phyloP scores from a whole-genome alignment of 2,113 vertebrate genomes.

The Oryzias woworae region DNA sequence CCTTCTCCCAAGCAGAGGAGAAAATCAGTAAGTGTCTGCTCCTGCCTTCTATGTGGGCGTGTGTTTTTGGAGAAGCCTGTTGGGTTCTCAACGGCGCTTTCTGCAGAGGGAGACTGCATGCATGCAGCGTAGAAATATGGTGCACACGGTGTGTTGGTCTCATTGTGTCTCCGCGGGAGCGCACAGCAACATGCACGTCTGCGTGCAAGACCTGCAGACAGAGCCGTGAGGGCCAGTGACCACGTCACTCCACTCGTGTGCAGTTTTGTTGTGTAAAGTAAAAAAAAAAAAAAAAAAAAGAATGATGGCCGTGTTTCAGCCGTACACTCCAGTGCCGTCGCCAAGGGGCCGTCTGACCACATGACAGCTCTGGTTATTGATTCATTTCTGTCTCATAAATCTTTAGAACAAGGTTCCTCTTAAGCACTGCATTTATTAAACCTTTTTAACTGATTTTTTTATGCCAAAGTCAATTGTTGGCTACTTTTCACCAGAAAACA shows the following conservation, averaged over 20 bases:
- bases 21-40: constrained; percentile 89
- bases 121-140: constrained; percentile 27
- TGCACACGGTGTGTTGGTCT: constrained; percentile 49
- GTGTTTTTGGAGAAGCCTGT: constrained; percentile 52
- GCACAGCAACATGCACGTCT: constrained; percentile 30
- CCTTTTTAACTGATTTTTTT: no score
- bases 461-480: no score
- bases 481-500: no score
- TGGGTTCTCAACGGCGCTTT: constrained; percentile 55
- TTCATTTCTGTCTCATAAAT: no score
- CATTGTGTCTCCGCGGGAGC: constrained; percentile 60
- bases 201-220: constrained; percentile 28
- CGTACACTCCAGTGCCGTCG: background rate
- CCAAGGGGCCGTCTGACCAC: background rate
- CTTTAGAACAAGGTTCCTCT: no score
- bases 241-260: constrained; percentile 14
- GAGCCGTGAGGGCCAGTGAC: constrained; percentile 4
- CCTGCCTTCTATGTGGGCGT: constrained; percentile 46
- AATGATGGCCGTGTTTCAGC: constrained; percentile 1
- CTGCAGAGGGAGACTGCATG: constrained; percentile 47
- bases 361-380: no score
- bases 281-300: background rate
- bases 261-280: background rate
- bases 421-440: no score
- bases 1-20: constrained; percentile 87